Evolutionary conservation across 2,888 invertebrate species (phyloP), one percentile per base, ranked within the genome.

Genomic region (Notodonta ziczac): DNA sequence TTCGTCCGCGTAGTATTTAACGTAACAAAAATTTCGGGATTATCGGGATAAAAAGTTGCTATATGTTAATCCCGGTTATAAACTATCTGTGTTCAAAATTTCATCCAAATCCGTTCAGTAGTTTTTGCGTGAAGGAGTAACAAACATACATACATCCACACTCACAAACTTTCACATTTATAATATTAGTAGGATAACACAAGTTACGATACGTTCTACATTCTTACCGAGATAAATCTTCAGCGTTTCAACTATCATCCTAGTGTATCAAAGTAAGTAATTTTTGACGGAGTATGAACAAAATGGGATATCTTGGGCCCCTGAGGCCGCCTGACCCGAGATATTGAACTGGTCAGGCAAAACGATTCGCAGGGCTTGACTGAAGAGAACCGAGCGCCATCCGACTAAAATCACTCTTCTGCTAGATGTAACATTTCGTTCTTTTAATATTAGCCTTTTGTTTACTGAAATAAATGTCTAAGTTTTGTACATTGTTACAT

Each of bases 281-380:
- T 86, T 89, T 88, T 88, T 86, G 86, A 85, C 82, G 80, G 80
- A 80, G 83, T 85, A 85, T 83, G 81, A 85, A 85, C 82, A 85
- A 85, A 86, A 84, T 82, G 80, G 82, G 81, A 82, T 82, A 84
- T 83, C 78, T 75, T 74, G 78, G 70, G 77, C 82, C 84, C 86
- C 82, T 65, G 83, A 81, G 84, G 86, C 74, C 80, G 75, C 73
- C 77, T 78, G 85, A 88, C 85, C 87, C 85, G 75, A 83, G 82
- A 87, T 86, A 87, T 86, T 85, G 81, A 78, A 80, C 82, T 79
- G 72, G 79, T 69, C 73, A 77, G 75, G 78, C 77, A 80, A 81
- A 83, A 78, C 78, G 81, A 86, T 83, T 83, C 77, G 76, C 75
- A 65, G 66, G 72, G 74, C 74, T 64, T 48, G 59, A 46, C 9